Evolutionary conservation across 2,888 invertebrate genomes (phyloP), one percentile per base, ranked within the genome.

Genomic region (Hermaeophaga mercurialis): DNA sequence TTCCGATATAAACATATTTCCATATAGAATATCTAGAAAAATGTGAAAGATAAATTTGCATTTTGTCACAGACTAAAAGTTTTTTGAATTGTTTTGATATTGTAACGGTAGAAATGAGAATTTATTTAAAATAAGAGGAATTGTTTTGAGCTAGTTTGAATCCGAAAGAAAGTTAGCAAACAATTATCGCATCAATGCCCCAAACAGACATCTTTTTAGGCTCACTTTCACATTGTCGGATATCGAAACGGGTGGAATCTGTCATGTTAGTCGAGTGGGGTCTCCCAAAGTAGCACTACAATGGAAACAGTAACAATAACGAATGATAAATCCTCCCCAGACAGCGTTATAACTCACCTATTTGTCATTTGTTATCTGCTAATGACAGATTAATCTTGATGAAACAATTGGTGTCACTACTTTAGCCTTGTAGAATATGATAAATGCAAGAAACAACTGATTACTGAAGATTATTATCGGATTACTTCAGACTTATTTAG

Each of bases 321-420:
- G 48, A 62, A 63, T 63, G 56, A 66, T 62, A 62, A 66, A 66
- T 66, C 59, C 62, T 58, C 59, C 9, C 31, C 15, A 52, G 52
- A 52, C 52, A 44, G 43, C 43, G 11, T 34, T 34, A 24, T 59
- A 56, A 54, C 56, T 56, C 59, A 54, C 56, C 65, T 63, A 66
- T 69, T 67, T 65, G 66, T 66, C 66, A 67, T 66, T 63, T 62
- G 61, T 67, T 66, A 64, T 69, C 66, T 67, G 69, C 64, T 66
- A 64, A 65, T 64, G 66, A 69, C 67, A 61, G 63, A 67, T 67
- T 69, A 69, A 69, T 69, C 66, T 63, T 62, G 59, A 66, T 63
- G 63, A 65, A 64, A 65, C 66, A 66, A 67, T 65, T 56, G 63
- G 50, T 44, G 52, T 52, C 50, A 31, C 26, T 49, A 38, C 34